These are phyloP conservation scores for Ischnus inquisitorius DNA, from an alignment of 2,888 invertebrate genomes.

Conservation along the genomic window DNA sequence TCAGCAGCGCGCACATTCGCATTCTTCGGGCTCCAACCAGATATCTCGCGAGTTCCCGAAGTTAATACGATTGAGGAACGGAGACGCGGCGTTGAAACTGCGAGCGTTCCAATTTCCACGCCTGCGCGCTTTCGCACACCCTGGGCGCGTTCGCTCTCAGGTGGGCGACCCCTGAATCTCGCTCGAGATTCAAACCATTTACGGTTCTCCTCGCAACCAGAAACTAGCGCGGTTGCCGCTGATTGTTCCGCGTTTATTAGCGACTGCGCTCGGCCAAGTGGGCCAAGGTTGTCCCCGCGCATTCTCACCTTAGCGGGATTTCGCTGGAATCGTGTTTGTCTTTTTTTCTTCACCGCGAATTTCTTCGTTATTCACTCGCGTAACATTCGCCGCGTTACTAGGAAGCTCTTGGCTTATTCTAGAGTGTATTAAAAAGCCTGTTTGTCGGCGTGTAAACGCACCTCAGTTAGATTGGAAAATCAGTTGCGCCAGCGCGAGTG, in stretches of 20 bases:
- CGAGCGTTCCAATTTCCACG: conserved; percentile 54
- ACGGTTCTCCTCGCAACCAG: not conserved
- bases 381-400: not conserved
- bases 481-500: conserved; percentile 14
- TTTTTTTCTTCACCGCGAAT: not conserved
- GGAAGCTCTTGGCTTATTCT: conserved; percentile 2
- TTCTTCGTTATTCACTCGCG: conserved; percentile 1
- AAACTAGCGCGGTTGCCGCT: conserved; percentile 3
- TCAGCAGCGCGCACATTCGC: not conserved
- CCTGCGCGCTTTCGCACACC: conserved; percentile 9
- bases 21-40: not conserved
- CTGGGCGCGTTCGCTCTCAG: not conserved
- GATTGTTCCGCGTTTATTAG: conserved; percentile 44
- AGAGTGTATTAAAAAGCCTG: not conserved
- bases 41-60: not conserved
- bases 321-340: not conserved
- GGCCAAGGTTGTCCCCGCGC: conserved; percentile 30
- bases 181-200: conserved; percentile 20
- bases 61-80: not conserved
- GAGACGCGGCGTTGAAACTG: not conserved
- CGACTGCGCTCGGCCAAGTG: not conserved
- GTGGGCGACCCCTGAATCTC: conserved; percentile 1
- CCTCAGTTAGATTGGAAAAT: conserved; percentile 37
- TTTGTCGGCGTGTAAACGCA: not conserved
- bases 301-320: not conserved